Conservation (phyloP, 2,888 invertebrate species). For the Tetrapedia diversipes region DNA sequence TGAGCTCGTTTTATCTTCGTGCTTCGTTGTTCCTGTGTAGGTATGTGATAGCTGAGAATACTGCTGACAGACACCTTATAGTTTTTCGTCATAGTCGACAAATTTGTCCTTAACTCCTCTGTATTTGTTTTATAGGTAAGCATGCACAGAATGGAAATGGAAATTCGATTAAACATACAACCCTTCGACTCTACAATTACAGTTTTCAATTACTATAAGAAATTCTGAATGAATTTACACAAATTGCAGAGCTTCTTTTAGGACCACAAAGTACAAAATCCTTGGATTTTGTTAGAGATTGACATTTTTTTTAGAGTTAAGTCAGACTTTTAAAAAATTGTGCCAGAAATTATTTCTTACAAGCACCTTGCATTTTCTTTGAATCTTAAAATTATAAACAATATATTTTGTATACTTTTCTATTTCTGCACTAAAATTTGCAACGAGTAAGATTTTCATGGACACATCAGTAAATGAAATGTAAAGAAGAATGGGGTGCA, state of each 20-base stretch:
- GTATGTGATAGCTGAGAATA: slow-evolving; percentile 80
- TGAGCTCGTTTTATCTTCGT: slow-evolving; percentile 77
- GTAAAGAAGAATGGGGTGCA: too few relatives aligned
- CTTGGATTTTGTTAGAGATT: not conserved
- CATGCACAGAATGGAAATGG: slow-evolving; percentile 64
- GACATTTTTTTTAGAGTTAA: not conserved
- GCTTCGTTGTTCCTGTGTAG: slow-evolving; percentile 75
- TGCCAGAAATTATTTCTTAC: not conserved
- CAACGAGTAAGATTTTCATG: too few relatives aligned
- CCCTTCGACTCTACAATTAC: not conserved
- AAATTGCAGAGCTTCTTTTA: not conserved
- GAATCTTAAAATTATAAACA: too few relatives aligned
- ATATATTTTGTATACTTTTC: too few relatives aligned
- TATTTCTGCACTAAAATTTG: too few relatives aligned
- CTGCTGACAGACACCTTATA: slow-evolving; percentile 80
- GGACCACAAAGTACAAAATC: not conserved
- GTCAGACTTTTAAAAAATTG: too few relatives aligned
- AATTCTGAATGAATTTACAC: not conserved
- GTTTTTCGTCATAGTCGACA: slow-evolving; percentile 74
- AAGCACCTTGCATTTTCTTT: too few relatives aligned
- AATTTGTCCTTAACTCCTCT: slow-evolving; percentile 72
- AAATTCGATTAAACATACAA: slow-evolving; percentile 29
- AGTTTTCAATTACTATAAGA: not conserved
- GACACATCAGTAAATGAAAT: too few relatives aligned
- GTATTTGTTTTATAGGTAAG: slow-evolving; percentile 64